Conservation (phyloP, 2,888 invertebrate species). For the Diarsia mendica region DNA sequence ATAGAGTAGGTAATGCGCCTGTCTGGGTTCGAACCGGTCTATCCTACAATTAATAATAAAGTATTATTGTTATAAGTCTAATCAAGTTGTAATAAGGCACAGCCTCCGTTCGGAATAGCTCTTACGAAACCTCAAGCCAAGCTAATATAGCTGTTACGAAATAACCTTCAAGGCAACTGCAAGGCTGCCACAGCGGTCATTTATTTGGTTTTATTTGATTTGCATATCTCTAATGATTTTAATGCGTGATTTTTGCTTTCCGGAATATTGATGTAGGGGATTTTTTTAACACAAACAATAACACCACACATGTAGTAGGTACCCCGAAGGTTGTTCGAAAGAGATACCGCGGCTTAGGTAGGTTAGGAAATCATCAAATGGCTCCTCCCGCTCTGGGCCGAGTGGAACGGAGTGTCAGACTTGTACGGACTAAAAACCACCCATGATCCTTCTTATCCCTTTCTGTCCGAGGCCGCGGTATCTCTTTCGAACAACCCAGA, state of each 20-base stretch:
- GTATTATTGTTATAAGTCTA: slow-evolving; percentile 12
- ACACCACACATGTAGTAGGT: neutral
- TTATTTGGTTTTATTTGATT: slow-evolving; percentile 31
- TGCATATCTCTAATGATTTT: slow-evolving; percentile 37
- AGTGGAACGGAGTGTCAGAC: too few species aligned
- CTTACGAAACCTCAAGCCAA: slow-evolving; percentile 38
- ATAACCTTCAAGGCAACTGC: slow-evolving; percentile 43
- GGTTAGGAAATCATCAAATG: too few species aligned
- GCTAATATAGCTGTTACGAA: slow-evolving; percentile 51
- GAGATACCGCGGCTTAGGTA: too few species aligned
- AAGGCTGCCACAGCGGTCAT: slow-evolving; percentile 40
- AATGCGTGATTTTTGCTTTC: slow-evolving; percentile 38
- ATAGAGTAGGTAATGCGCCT: too few species aligned
- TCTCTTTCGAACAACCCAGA: too few species aligned
- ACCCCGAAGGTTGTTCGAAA: neutral
- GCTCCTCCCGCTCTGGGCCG: too few species aligned
- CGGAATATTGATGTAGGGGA: neutral
- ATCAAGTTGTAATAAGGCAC: slow-evolving; percentile 8
- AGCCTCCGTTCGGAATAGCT: neutral
- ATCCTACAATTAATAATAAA: too few species aligned
- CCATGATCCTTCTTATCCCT: too few species aligned
- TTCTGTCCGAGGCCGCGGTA: too few species aligned
- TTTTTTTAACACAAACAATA: neutral
- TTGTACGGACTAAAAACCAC: too few species aligned
- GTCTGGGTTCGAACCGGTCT: too few species aligned